Conservation (phyloP, 2,888 invertebrate genomes). For the Cheilosia scutellata region DNA sequence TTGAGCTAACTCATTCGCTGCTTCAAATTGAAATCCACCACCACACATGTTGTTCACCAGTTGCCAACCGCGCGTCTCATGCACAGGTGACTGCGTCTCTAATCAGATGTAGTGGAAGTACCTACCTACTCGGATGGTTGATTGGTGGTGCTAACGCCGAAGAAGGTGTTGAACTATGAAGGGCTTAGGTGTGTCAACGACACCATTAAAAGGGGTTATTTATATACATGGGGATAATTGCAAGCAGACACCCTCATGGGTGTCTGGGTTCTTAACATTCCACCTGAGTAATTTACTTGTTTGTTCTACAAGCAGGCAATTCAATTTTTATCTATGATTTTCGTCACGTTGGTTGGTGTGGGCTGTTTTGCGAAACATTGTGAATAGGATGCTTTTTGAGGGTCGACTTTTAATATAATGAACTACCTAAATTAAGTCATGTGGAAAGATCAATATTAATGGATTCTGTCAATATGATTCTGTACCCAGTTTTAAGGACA, state of each 20-base stretch:
- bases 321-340: conserved; percentile 27
- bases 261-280: conserved; percentile 7
- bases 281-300: conserved; percentile 34
- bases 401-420: too few relatives aligned
- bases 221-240: conserved; percentile 29
- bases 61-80: conserved; percentile 17
- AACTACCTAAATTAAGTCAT: too few relatives aligned
- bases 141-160: conserved; percentile 51
- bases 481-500: too few relatives aligned
- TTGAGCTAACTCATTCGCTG: conserved; percentile 54
- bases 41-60: conserved; percentile 46
- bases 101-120: conserved; percentile 46
- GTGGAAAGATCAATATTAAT: too few relatives aligned
- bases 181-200: conserved; percentile 68
- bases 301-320: conserved; percentile 32
- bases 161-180: conserved; percentile 69
- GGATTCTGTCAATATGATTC: too few relatives aligned
- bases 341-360: not conserved
- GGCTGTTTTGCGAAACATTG: not conserved
- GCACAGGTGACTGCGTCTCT: conserved; percentile 72
- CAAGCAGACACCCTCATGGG: conserved; percentile 16
- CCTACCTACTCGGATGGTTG: conserved; percentile 52
- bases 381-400: too few relatives aligned
- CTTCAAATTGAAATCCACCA: conserved; percentile 28
- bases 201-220: conserved; percentile 62